Evolutionary conservation across 2,113 vertebrate genomes (phyloP), one percentile per base, ranked within the genome.

Genomic region (Raja brachyura): DNA sequence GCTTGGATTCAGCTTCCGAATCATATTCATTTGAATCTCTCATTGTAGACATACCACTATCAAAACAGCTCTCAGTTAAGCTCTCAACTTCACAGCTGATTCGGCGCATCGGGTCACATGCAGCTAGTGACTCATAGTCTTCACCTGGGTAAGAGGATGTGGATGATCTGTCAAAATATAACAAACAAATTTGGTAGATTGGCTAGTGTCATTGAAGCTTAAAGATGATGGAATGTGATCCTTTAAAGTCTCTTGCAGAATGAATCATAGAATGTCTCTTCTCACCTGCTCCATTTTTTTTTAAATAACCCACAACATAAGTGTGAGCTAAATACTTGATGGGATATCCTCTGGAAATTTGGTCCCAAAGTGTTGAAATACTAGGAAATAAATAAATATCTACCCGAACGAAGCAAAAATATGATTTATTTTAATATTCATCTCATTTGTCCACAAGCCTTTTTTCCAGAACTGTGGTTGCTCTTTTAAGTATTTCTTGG

Each of bases 41-140:
- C 94, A 99, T 94, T 0, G 98, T 99, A 28, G 98, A 99, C 94
- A 98, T 95, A 78, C 98, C 98, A 28, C 98, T 99, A 96, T 99
- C 98, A 93, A 98, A 95, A 94, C 97, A 98, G 96, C 97, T 97
- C 95, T 99, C 97, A 0, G 98, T 96, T 90, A 99, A 96, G 93
- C 98, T 99, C 95, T 99, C 98, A 94, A 97, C 96, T 94, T 99
- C 98, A 93, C 94, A 98, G 94, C 96, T 98, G 16, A 95, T 95
- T 94, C 95, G 97, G 94, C 97, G 96, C 96, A 98, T 97, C 0
- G 99, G 98, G 94, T 99, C 98, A 94, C 98, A 99, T 94, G 98
- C 96, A 18, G 98, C 98, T 96, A 99, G 95, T 2, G 97, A 97
- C 93, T 99, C 98, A 93, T 96, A 96, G 94, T 96, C 97, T 90